Percentiles rank a stretch among this genome's conserved stretches.
Conservation (phyloP, 2,888 invertebrate genomes). For the Pycnomerus fuliginosus region DNA sequence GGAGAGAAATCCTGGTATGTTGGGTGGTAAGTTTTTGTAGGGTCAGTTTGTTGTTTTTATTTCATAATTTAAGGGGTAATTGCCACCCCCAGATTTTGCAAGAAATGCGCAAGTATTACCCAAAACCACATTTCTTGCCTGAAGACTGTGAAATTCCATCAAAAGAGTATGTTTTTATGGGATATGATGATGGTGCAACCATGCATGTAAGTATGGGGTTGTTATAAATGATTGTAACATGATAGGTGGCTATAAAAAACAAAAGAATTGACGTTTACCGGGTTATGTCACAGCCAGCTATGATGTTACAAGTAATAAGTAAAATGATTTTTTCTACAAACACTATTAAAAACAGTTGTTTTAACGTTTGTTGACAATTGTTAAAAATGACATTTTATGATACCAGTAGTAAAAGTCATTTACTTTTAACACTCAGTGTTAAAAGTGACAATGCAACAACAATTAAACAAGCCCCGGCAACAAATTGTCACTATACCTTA, state of each 20-base stretch:
- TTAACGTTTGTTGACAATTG: too few relatives aligned
- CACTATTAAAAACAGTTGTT: too few relatives aligned
- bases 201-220: conserved; percentile 79
- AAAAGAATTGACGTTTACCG: conserved; percentile 6
- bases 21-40: conserved; percentile 73
- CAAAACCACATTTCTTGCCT: conserved; percentile 82
- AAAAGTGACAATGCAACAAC: too few relatives aligned
- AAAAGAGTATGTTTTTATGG: conserved; percentile 90
- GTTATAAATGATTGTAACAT: too few relatives aligned
- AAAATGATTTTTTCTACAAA: too few relatives aligned
- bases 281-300: too few relatives aligned
- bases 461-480: too few relatives aligned
- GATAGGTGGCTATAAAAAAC: neutral
- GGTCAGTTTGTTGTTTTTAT: conserved; percentile 12
- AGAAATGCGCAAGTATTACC: conserved; percentile 73
- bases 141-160: conserved; percentile 85
- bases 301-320: too few relatives aligned
- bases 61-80: conserved; percentile 69
- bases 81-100: conserved; percentile 79
- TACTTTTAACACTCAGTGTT: too few relatives aligned
- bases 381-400: too few relatives aligned
- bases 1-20: conserved; percentile 82
- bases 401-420: too few relatives aligned
- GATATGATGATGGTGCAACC: conserved; percentile 85
- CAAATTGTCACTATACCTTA: too few relatives aligned